Conservation (phyloP, 2,797 vertebrate genomes). For the Tenualosa thibaudeaui region DNA sequence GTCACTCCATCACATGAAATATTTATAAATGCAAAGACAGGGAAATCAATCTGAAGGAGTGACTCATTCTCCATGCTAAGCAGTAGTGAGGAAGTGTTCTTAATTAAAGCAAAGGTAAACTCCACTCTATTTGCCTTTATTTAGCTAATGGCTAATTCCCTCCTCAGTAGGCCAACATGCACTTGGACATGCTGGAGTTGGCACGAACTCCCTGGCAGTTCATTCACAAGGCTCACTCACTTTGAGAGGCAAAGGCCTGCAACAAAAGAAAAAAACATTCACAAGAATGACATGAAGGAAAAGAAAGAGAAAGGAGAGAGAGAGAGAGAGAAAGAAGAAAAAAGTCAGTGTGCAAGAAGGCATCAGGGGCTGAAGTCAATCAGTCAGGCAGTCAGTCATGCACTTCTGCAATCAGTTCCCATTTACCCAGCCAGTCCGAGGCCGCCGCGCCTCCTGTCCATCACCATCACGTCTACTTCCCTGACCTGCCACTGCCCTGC, state of each 20-base stretch:
- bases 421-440: constrained; percentile 61
- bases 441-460: constrained; percentile 55
- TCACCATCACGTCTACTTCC: constrained; percentile 51
- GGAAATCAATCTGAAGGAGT: constrained; percentile 31
- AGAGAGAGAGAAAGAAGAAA: constrained; percentile 10
- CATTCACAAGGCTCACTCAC: constrained; percentile 57
- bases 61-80: constrained; percentile 30
- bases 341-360: constrained; percentile 46
- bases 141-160: constrained; percentile 29
- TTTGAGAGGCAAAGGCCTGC: constrained; percentile 62
- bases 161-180: not conserved
- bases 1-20: constrained; percentile 24
- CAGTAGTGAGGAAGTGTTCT: not conserved
- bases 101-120: constrained; percentile 27
- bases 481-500: constrained; percentile 46
- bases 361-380: constrained; percentile 58
- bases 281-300: constrained; percentile 27
- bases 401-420: constrained; percentile 63
- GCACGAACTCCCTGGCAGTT: not conserved
- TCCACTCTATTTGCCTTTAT: constrained; percentile 18
- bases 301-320: constrained; percentile 28
- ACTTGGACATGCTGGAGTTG: not conserved
- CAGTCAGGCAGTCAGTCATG: constrained; percentile 65
- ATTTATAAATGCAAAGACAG: constrained; percentile 28
- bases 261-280: constrained; percentile 47